A percentile compares a stretch with the other conserved stretches of the same genome.
phyloP scores from a whole-genome alignment of 2,113 vertebrate species.

The Steatornis caripensis region DNA sequence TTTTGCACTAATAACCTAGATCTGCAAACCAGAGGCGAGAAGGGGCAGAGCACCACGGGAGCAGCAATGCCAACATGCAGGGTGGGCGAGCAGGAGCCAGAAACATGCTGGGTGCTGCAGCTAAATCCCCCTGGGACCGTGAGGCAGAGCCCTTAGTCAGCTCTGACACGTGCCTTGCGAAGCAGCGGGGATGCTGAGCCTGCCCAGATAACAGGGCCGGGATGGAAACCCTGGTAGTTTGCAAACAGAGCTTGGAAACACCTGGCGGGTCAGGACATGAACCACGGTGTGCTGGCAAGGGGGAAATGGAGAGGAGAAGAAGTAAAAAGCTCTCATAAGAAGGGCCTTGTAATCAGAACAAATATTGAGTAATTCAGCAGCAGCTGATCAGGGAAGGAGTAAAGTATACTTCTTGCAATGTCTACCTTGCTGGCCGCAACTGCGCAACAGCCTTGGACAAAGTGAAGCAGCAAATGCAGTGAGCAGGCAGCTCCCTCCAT shows the following conservation, averaged over 20 bases:
- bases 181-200: not conserved
- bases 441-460: fast-evolving
- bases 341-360: not conserved
- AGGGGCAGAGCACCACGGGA: not conserved
- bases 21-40: not conserved
- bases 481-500: fast-evolving
- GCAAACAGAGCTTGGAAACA: not conserved
- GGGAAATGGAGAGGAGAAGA: not conserved
- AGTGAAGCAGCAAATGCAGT: fast-evolving
- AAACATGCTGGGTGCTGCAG: not conserved
- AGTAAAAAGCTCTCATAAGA: not conserved
- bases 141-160: not conserved
- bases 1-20: not conserved
- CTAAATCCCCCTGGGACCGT: no score
- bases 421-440: not conserved
- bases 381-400: not conserved
- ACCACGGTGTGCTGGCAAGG: not conserved
- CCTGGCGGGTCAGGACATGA: not conserved
- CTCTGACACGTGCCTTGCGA: fast-evolving
- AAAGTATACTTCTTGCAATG: not conserved
- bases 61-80: not conserved
- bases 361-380: not conserved
- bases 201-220: fast-evolving
- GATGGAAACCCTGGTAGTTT: fast-evolving
- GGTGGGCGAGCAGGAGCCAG: not conserved